Evolutionary conservation across 1,140 invertebrate species (phyloP).

Genomic region (Heterodera carotae): DNA sequence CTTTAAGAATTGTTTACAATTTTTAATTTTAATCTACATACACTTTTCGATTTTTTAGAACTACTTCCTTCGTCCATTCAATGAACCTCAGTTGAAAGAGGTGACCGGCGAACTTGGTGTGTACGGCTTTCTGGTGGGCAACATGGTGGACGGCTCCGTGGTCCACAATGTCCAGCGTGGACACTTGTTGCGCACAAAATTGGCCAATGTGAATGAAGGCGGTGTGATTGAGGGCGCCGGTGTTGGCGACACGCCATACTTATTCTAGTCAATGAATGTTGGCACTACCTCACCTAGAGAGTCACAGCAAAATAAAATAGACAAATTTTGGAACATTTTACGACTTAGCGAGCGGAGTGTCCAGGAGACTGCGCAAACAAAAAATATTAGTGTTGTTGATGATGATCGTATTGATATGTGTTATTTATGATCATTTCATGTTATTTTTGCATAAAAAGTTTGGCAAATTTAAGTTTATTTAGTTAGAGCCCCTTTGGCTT

Average conservation of each 20-base stretch:
- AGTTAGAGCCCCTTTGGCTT: too few relatives aligned
- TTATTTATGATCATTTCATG: too few relatives aligned
- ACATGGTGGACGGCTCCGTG: neutral
- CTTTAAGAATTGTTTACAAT: too few relatives aligned
- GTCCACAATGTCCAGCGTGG: neutral
- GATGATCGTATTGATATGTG: too few relatives aligned
- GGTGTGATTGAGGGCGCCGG: neutral
- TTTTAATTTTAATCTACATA: constrained; percentile 64
- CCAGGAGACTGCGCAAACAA: too few relatives aligned
- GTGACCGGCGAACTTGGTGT: neutral
- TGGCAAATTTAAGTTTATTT: too few relatives aligned
- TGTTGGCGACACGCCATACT: constrained; percentile 1
- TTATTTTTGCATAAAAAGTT: too few relatives aligned
- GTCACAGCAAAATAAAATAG: neutral
- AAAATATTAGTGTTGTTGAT: too few relatives aligned
- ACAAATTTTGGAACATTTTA: neutral
- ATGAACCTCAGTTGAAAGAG: neutral
- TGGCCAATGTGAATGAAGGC: neutral
- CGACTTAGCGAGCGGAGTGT: too few relatives aligned
- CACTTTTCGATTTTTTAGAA: neutral
- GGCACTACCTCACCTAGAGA: too few relatives aligned
- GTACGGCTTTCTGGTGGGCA: neutral
- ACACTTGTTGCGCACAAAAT: neutral
- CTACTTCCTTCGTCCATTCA: neutral
- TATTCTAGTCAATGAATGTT: neutral